Evolutionary conservation across 2,797 vertebrate species (phyloP).

Genomic region (Paratrypauchen microcephalus): DNA sequence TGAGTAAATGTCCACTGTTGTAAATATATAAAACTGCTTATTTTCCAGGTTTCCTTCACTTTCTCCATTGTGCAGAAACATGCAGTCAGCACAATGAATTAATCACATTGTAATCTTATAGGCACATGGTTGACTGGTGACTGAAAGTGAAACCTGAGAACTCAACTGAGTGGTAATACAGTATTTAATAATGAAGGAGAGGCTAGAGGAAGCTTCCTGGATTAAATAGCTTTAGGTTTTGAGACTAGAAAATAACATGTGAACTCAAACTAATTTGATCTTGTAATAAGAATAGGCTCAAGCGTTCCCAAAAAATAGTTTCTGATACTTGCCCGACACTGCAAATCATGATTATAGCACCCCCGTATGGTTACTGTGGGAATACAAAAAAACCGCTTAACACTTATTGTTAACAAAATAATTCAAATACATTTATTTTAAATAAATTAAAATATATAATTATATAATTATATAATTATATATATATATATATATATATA

Average conservation of each 20-base stretch:
- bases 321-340: no score
- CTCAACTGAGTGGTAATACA: conserved; percentile 44
- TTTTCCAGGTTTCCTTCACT: background rate
- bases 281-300: background rate
- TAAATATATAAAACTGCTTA: background rate
- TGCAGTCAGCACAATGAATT: conserved; percentile 60
- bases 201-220: conserved; percentile 25
- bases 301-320: background rate
- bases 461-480: no score
- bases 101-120: conserved; percentile 66
- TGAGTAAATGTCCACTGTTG: background rate
- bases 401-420: background rate
- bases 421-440: no score
- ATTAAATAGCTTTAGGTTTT: background rate
- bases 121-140: conserved; percentile 37
- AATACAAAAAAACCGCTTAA: background rate
- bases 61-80: conserved; percentile 21
- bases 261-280: background rate
- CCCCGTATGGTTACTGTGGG: conserved; percentile 23
- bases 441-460: no score
- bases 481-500: no score
- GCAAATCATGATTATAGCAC: conserved; percentile 29
- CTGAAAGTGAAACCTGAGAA: conserved; percentile 68
- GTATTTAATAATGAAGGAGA: conserved; percentile 68
- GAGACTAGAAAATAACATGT: background rate